Conservation (phyloP, 2,888 invertebrate species). For the Phalangium opilio region DNA sequence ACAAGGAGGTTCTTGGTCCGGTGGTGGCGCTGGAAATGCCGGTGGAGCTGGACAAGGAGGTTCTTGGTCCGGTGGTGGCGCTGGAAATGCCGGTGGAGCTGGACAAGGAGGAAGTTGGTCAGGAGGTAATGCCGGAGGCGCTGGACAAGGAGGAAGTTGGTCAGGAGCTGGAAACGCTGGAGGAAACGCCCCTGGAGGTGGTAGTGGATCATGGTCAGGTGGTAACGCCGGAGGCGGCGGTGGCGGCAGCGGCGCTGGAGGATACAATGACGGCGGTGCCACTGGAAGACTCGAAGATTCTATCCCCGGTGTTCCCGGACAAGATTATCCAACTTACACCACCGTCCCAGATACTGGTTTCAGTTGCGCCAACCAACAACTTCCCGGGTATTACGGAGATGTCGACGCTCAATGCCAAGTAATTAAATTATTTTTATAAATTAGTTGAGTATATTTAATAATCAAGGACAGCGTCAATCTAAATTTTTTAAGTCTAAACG, state of each 20-base stretch:
- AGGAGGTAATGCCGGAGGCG: background rate
- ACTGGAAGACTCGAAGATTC: constrained; percentile 11
- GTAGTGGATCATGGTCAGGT: constrained; percentile 11
- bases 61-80: constrained; percentile 1
- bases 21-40: background rate
- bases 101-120: background rate
- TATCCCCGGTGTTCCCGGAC: constrained; percentile 49
- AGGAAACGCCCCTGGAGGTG: background rate
- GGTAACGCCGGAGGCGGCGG: constrained; percentile 10
- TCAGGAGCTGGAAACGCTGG: background rate
- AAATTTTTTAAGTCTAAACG: too few species aligned
- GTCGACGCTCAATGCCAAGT: constrained; percentile 21
- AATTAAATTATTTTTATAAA: background rate
- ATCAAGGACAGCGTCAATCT: background rate
- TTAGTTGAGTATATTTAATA: background rate
- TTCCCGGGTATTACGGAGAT: constrained; percentile 21
- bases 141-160: background rate
- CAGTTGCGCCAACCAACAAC: constrained; percentile 17
- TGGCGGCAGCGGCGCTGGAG: background rate
- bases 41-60: constrained; percentile 4
- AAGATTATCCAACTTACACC: constrained; percentile 46
- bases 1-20: background rate
- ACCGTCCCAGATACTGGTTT: constrained; percentile 22
- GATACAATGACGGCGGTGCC: constrained; percentile 1
- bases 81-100: background rate